Percentiles rank a stretch among this genome's conserved stretches.
Conservation (phyloP, 2,888 invertebrate species). For the Mayetiola destructor region DNA sequence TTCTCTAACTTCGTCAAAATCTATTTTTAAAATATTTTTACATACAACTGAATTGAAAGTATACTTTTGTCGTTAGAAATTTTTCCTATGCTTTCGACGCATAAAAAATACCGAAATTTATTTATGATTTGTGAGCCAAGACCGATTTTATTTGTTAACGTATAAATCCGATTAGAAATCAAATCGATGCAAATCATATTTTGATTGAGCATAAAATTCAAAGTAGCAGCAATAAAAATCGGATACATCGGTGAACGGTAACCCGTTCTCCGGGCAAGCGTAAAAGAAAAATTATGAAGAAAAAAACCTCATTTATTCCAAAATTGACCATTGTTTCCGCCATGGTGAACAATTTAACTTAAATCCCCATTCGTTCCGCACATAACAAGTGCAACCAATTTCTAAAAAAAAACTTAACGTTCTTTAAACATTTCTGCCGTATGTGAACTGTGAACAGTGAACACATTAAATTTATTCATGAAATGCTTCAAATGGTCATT, state of each 20-base stretch:
- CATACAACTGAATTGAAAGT: not conserved
- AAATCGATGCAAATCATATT: not conserved
- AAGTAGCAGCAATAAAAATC: not conserved
- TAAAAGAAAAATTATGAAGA: not conserved
- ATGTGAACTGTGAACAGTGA: not conserved
- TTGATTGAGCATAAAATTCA: not conserved
- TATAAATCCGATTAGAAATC: not conserved
- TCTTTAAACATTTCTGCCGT: not conserved
- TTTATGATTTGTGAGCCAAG: too few relatives aligned
- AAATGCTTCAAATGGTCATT: not conserved
- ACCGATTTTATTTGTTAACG: not conserved
- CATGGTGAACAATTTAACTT: not conserved
- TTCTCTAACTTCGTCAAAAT: not conserved
- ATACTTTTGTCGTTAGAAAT: not conserved
- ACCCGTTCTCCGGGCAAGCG: too few relatives aligned
- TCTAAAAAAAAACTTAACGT: not conserved
- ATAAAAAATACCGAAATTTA: too few relatives aligned
- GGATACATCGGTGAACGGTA: too few relatives aligned
- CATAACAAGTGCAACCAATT: not conserved
- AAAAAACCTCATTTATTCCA: not conserved
- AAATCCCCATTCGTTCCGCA: too few relatives aligned
- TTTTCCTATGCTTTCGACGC: not conserved
- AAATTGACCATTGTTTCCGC: not conserved
- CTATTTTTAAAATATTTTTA: not conserved
- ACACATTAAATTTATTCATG: constrained; percentile 3